phyloP scores from a whole-genome alignment of 1,140 invertebrate genomes.

The Diuraphis noxia region DNA sequence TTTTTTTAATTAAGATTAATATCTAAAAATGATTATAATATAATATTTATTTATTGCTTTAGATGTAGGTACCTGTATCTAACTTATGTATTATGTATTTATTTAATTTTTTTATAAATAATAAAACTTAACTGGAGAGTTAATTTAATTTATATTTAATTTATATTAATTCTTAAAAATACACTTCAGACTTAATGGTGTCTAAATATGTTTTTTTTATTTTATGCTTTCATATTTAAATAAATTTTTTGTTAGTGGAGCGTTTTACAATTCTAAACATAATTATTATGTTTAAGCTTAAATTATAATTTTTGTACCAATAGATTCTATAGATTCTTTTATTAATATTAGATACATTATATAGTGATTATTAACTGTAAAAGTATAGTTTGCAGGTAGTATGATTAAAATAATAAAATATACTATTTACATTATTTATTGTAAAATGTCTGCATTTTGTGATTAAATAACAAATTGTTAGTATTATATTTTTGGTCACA shows the following conservation, averaged over 20 bases:
- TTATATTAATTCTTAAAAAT: background rate
- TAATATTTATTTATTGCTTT: background rate
- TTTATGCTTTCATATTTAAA: background rate
- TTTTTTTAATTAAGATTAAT: background rate
- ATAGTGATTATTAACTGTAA: background rate
- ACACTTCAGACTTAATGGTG: background rate
- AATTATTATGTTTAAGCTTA: background rate
- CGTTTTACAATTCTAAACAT: background rate
- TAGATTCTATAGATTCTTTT: background rate
- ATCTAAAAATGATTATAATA: background rate
- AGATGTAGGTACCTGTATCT: background rate
- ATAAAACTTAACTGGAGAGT: background rate
- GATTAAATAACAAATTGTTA: background rate
- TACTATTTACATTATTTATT: background rate
- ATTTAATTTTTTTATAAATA: background rate
- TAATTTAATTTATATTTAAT: background rate
- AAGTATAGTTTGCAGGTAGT: background rate
- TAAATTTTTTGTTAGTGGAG: slow-evolving; percentile 6
- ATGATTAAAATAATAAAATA: background rate
- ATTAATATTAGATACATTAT: background rate
- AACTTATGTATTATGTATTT: background rate
- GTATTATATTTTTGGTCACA: background rate
- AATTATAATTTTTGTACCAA: slow-evolving; percentile 1
- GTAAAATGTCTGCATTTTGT: background rate
- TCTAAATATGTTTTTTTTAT: background rate